Evolutionary conservation across 1,140 invertebrate species (phyloP).

Genomic region (Drosophila fuyamai): DNA sequence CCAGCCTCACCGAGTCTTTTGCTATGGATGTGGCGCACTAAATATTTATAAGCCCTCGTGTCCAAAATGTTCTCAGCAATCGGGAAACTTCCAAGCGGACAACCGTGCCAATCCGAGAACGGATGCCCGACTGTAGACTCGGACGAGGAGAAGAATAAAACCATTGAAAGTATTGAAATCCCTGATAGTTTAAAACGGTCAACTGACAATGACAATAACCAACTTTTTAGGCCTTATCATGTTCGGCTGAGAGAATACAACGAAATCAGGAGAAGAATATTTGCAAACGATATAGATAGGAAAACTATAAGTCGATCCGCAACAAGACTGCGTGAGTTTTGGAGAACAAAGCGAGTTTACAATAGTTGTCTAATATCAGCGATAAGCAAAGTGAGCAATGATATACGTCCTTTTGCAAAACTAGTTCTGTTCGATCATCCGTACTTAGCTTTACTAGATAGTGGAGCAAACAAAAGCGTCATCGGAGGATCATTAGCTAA

Average conservation of each 20-base stretch:
- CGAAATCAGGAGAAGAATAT: not conserved
- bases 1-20: not conserved
- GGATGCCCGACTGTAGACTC: not conserved
- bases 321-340: not conserved
- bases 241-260: not conserved
- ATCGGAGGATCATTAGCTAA: not conserved
- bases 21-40: no score
- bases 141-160: not conserved
- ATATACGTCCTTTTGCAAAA: conserved; percentile 2
- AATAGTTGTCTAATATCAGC: not conserved
- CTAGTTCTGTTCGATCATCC: not conserved
- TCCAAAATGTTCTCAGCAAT: no score
- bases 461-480: not conserved
- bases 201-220: not conserved
- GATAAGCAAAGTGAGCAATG: not conserved
- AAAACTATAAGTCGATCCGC: not conserved
- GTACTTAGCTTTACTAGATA: not conserved
- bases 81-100: no score
- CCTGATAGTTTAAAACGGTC: not conserved
- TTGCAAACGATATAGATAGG: not conserved
- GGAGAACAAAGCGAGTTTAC: not conserved
- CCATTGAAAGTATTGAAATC: not conserved
- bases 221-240: not conserved
- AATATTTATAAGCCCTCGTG: no score
- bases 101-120: not conserved